Conservation (phyloP, 2,113 vertebrate species). For the Amazona guildingii region DNA sequence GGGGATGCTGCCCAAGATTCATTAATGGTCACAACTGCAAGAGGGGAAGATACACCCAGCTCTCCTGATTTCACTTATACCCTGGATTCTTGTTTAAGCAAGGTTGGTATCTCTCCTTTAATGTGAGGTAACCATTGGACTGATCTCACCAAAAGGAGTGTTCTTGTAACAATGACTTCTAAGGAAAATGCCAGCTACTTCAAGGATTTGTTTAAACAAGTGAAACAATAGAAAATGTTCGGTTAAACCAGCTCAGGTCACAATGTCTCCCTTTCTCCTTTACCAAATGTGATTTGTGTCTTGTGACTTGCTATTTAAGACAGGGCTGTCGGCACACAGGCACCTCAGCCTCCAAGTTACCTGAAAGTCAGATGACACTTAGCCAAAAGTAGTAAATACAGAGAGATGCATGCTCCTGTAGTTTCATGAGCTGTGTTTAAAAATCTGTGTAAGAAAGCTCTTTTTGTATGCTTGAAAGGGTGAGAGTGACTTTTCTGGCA, state of each 20-base stretch:
- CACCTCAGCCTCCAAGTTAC: not conserved
- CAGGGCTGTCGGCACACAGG: not conserved
- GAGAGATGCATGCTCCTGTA: not conserved
- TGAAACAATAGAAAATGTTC: not conserved
- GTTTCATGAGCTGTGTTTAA: not conserved
- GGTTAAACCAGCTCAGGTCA: conserved; percentile 4
- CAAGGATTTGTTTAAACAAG: conserved; percentile 6
- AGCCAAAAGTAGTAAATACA: not conserved
- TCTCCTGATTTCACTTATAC: not conserved
- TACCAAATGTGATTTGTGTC: not conserved
- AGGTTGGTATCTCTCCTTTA: not conserved
- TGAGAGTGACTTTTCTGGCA: not conserved
- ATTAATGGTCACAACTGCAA: not conserved
- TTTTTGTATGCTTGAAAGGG: not conserved
- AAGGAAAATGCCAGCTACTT: not conserved
- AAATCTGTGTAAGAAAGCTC: fast-evolving
- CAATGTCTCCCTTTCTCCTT: not conserved
- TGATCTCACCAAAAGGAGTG: not conserved
- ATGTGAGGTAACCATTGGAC: not conserved
- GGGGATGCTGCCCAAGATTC: not conserved
- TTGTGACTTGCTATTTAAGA: not conserved
- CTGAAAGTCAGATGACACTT: not conserved
- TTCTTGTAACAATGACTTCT: not conserved
- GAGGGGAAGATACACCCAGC: not conserved
- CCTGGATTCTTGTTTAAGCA: not conserved